phyloP scores from a whole-genome alignment of 2,113 vertebrate genomes.

The Campylorhamphus procurvoides region DNA sequence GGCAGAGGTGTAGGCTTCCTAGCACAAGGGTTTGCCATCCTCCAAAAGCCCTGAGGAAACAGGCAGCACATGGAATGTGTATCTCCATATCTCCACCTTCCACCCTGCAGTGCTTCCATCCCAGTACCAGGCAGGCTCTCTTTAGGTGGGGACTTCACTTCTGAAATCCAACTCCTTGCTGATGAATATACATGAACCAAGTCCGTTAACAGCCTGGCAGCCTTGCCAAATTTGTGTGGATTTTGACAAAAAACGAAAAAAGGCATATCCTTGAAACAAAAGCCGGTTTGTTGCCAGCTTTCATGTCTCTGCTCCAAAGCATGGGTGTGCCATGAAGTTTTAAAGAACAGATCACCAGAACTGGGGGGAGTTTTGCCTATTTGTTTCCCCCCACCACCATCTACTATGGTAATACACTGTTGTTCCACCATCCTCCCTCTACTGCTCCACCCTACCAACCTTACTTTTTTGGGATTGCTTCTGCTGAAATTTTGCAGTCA shows the following conservation, averaged over 20 bases:
- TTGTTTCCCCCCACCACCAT: rapidly evolving
- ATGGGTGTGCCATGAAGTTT: neutral
- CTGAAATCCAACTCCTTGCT: neutral
- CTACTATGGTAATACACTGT: neutral
- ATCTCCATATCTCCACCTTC: neutral
- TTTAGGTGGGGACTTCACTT: rapidly evolving
- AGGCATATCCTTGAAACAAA: slow-evolving; percentile 37
- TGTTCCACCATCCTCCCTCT: neutral
- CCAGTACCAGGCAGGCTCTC: rapidly evolving
- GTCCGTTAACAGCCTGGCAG: neutral
- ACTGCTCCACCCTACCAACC: neutral
- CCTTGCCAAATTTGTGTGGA: neutral
- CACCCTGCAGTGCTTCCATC: rapidly evolving
- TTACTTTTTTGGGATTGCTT: neutral
- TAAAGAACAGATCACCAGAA: neutral
- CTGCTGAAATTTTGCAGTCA: neutral
- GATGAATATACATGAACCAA: neutral
- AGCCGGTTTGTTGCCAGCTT: neutral
- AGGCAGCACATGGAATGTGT: rapidly evolving
- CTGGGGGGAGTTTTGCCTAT: neutral
- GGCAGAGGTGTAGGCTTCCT: neutral
- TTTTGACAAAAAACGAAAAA: slow-evolving; percentile 1
- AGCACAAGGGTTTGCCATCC: neutral
- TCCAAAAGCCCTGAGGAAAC: neutral
- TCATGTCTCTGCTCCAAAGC: neutral